Evolutionary conservation across 1,140 invertebrate species (phyloP).

Genomic region (Macrocentrus cingulum): DNA sequence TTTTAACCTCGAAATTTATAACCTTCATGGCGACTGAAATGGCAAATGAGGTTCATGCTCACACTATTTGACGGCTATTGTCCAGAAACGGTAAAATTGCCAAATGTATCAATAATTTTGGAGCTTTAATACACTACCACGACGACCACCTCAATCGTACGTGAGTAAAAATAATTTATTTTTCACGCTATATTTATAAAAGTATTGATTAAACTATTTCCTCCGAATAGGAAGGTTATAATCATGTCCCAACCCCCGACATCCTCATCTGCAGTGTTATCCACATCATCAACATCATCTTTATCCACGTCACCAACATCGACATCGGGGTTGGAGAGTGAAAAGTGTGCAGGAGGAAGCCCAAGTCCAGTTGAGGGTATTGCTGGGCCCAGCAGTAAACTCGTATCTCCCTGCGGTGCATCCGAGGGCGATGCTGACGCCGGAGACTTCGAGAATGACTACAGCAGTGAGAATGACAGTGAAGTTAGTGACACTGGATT

Average conservation of each 20-base stretch:
- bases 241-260: conserved; percentile 52
- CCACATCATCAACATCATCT: conserved; percentile 30
- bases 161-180: conserved; percentile 15
- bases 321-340: conserved; percentile 39
- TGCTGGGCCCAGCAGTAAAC: conserved; percentile 46
- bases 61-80: too few species aligned
- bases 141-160: conserved; percentile 11
- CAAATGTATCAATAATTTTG: too few species aligned
- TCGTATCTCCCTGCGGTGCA: conserved; percentile 36
- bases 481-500: conserved; percentile 50
- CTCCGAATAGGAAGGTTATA: not conserved
- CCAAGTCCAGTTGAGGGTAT: conserved; percentile 49
- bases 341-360: conserved; percentile 48
- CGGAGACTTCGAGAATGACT: conserved; percentile 36
- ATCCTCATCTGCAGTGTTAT: conserved; percentile 33
- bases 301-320: conserved; percentile 34
- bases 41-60: too few species aligned
- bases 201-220: not conserved
- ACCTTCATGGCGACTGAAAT: too few species aligned
- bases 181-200: not conserved
- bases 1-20: too few species aligned
- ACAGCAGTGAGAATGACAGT: conserved; percentile 44
- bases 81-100: too few species aligned
- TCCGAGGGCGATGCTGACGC: conserved; percentile 47
- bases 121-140: too few species aligned